Percentiles rank a stretch among this genome's conserved stretches.
These are phyloP conservation scores for Spodoptera littoralis DNA, from an alignment of 2,888 invertebrate genomes.

Conservation along the genomic window DNA sequence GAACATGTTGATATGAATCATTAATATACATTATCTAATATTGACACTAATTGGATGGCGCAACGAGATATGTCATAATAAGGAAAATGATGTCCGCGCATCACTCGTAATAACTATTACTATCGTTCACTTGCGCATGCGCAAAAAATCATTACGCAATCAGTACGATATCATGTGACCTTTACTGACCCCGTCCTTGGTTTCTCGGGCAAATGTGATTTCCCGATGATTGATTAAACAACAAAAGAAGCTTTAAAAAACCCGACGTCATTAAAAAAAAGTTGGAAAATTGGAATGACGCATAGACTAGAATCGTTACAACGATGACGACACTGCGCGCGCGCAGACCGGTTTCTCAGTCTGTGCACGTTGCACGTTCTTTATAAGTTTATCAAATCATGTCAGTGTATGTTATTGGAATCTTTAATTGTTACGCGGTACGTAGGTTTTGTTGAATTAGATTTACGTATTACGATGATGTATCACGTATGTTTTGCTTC, in stretches of 20 bases:
- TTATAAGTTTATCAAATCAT: slow-evolving; percentile 47
- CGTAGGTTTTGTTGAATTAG: slow-evolving; percentile 26
- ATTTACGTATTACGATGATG: neutral
- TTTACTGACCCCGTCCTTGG: slow-evolving; percentile 29
- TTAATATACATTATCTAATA: slow-evolving; percentile 25
- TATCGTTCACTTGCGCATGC: neutral
- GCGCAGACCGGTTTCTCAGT: slow-evolving; percentile 62
- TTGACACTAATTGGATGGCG: slow-evolving; percentile 12
- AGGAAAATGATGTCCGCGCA: slow-evolving; percentile 28
- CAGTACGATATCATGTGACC: slow-evolving; percentile 21
- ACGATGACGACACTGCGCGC: slow-evolving; percentile 57
- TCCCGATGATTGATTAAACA: slow-evolving; percentile 27
- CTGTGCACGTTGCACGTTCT: slow-evolving; percentile 43
- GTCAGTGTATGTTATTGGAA: slow-evolving; percentile 44
- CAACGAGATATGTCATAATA: slow-evolving; percentile 19
- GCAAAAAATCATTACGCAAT: slow-evolving; percentile 20
- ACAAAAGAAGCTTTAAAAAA: slow-evolving; percentile 49
- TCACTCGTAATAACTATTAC: slow-evolving; percentile 8
- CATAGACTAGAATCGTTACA: slow-evolving; percentile 40
- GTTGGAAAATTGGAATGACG: slow-evolving; percentile 59
- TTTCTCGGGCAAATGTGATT: slow-evolving; percentile 34
- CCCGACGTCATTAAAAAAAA: slow-evolving; percentile 57
- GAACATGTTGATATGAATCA: slow-evolving; percentile 8
- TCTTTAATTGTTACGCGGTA: slow-evolving; percentile 33
- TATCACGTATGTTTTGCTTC: no score